Conservation (phyloP, 2,888 invertebrate species). For the Synanthedon myopaeformis region DNA sequence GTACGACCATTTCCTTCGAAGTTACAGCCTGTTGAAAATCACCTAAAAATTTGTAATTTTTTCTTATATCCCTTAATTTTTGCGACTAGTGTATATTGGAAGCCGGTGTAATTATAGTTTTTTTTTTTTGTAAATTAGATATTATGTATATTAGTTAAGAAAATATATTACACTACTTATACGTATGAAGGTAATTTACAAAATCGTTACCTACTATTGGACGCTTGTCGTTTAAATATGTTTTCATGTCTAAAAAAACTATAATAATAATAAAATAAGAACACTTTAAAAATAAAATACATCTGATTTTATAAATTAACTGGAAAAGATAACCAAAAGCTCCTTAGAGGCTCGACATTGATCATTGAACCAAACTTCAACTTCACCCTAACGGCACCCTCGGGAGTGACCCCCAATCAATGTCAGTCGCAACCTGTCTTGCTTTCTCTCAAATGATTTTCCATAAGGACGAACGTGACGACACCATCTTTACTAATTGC, state of each 20-base stretch:
- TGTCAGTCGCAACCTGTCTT: conserved; percentile 23
- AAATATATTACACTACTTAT: too few species aligned
- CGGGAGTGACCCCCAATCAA: conserved; percentile 35
- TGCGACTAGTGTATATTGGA: too few species aligned
- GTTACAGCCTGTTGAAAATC: too few species aligned
- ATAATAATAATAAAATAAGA: neutral
- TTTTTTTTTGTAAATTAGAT: too few species aligned
- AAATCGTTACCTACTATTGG: too few species aligned
- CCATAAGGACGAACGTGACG: conserved; percentile 36
- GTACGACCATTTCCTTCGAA: too few species aligned
- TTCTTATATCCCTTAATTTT: too few species aligned
- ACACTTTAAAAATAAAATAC: neutral
- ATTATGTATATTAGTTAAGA: too few species aligned
- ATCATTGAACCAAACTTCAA: conserved; percentile 54
- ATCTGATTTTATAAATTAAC: neutral
- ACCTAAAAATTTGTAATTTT: too few species aligned
- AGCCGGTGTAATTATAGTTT: too few species aligned
- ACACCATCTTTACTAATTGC: conserved; percentile 39
- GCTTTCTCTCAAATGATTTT: conserved; percentile 35
- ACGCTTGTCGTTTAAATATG: neutral
- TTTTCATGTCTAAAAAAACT: too few species aligned
- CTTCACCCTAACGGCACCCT: conserved; percentile 53
- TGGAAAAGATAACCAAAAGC: conserved; percentile 25
- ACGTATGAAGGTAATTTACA: too few species aligned
- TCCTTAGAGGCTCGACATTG: conserved; percentile 51